These are phyloP conservation scores for Engraulis encrasicolus DNA, from an alignment of 2,113 vertebrate genomes.

Conservation along the genomic window DNA sequence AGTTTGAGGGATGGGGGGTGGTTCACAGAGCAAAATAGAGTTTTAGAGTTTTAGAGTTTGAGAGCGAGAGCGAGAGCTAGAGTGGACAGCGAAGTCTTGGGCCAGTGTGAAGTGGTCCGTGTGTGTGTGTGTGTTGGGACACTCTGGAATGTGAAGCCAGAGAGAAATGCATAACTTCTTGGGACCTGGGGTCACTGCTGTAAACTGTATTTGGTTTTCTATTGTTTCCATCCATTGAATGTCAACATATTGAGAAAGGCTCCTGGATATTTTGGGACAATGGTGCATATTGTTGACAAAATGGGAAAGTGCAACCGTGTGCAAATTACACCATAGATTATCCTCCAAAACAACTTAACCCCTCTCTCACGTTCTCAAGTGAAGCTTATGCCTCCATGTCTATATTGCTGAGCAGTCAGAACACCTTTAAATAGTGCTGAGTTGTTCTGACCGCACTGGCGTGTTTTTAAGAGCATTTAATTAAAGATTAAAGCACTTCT, in stretches of 20 bases:
- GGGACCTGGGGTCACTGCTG: background rate
- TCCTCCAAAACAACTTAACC: too few relatives aligned
- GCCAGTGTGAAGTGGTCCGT: slow-evolving; percentile 38
- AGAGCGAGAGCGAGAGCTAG: background rate
- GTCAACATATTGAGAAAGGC: background rate
- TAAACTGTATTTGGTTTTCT: background rate
- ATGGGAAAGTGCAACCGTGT: background rate
- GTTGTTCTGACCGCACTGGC: background rate
- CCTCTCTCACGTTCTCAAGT: too few relatives aligned
- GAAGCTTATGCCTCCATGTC: too few relatives aligned
- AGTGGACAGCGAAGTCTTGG: background rate
- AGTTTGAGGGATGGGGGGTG: too few relatives aligned
- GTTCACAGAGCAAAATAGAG: background rate
- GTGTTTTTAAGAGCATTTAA: too few relatives aligned
- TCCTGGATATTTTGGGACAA: background rate
- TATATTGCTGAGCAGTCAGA: too few relatives aligned
- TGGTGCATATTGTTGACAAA: background rate
- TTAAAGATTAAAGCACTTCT: too few relatives aligned
- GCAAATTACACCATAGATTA: background rate
- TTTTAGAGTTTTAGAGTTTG: too few relatives aligned
- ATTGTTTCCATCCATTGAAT: background rate
- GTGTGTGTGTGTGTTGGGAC: slow-evolving; percentile 54
- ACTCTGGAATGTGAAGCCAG: slow-evolving; percentile 53
- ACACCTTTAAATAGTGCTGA: background rate
- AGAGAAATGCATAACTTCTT: background rate